These are phyloP conservation scores for Plagiodera versicolora DNA, from an alignment of 2,888 invertebrate genomes.

Conservation along the genomic window DNA sequence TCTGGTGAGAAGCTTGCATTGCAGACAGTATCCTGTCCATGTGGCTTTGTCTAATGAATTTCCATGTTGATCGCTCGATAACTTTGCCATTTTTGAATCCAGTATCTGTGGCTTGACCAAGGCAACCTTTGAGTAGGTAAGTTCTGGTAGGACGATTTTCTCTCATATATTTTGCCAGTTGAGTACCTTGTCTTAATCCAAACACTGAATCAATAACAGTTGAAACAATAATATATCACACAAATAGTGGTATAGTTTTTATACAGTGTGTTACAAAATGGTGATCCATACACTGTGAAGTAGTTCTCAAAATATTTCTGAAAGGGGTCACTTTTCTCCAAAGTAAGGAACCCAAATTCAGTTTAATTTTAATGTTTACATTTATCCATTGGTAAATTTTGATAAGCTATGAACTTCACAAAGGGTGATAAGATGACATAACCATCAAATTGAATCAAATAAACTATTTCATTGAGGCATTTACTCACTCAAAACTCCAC, in stretches of 20 bases:
- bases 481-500: constrained; percentile 73
- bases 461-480: too few species aligned
- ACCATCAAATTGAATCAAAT: too few species aligned
- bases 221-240: constrained; percentile 2
- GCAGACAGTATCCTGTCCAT: constrained; percentile 76
- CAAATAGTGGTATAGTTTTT: neutral
- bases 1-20: constrained; percentile 85
- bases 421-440: too few species aligned
- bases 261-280: neutral
- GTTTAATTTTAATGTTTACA: too few species aligned
- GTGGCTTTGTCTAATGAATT: constrained; percentile 68
- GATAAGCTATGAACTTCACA: too few species aligned
- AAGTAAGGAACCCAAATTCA: too few species aligned
- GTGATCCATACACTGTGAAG: too few species aligned
- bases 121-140: constrained; percentile 72
- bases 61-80: constrained; percentile 68
- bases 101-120: constrained; percentile 77
- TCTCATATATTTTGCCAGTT: constrained; percentile 60
- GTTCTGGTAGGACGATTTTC: constrained; percentile 66
- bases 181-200: constrained; percentile 71
- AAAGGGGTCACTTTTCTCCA: too few species aligned
- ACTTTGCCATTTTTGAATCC: constrained; percentile 72
- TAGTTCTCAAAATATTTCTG: too few species aligned
- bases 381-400: too few species aligned
- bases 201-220: constrained; percentile 60